Evolutionary conservation across 2,888 invertebrate genomes (phyloP), one percentile per base, ranked within the genome.

Genomic region (Rotaria socialis): DNA sequence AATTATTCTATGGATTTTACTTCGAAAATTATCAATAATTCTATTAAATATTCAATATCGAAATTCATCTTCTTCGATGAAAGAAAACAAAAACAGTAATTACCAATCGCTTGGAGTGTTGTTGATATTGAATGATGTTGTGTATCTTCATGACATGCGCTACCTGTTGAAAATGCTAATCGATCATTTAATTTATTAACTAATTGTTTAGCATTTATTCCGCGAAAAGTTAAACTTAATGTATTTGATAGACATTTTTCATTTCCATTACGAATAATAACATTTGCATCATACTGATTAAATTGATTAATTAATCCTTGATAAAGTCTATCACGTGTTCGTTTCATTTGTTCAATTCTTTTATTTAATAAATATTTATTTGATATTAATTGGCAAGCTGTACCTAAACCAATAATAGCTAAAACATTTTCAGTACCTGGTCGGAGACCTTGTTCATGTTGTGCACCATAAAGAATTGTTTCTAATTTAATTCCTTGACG

Each of bases 371-470:
- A 5, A 67, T 27, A 35, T 67, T 67, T 67, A 67, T 67, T 80
- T 47, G 75, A 43, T 43, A 87, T 85, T 56, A 84, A 60, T 85
- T 85, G 80, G 60, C 75, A 52, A 5, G 87, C 87, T 87, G 84
- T 87, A 16, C 87, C 87, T 47, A 87, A 47, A 19, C 87, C 87
- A 43, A 85, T 27, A 41, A 87, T 85, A 60, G 84, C 85, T 60
- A 85, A 58, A 47, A 85, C n/a, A 85, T 85, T 85, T 58, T 85
- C 85, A 19, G 85, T 85, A 35, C 85, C 86, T 16, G 86, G 85
- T 75, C 86, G 74, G 14, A 85, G n/a, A 22, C 85, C 75, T 41
- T 41, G 74, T 60, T 86, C 86, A 85, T 86, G 86, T 84, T 74
- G 52, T 27, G 75, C 86, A 27, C 86, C 86, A 52, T 86, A 67